Evolutionary conservation across 2,113 vertebrate species (phyloP).

Genomic region (Meles meles): DNA sequence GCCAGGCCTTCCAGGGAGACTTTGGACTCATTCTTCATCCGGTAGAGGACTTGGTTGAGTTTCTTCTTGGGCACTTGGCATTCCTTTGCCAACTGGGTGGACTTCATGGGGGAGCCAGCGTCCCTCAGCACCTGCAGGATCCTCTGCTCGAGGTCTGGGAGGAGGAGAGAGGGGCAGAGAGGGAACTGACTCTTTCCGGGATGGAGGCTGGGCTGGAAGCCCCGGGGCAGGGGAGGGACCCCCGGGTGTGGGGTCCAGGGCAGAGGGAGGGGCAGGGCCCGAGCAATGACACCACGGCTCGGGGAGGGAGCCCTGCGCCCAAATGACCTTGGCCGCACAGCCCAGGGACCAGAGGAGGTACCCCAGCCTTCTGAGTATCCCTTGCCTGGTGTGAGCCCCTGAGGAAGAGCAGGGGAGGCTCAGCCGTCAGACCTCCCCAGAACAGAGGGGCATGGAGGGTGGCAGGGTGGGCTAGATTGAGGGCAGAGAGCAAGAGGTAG

Average conservation of each 20-base stretch:
- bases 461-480: no score
- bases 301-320: not conserved
- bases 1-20: accelerated
- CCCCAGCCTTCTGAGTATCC: not conserved
- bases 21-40: accelerated
- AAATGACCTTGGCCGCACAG: accelerated
- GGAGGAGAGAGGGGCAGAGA: not conserved
- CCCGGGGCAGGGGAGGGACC: accelerated
- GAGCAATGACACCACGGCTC: accelerated
- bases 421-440: not conserved
- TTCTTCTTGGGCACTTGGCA: conserved; percentile 12
- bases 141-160: conserved; percentile 34
- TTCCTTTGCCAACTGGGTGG: not conserved
- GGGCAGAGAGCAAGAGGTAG: accelerated
- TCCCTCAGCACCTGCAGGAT: not conserved
- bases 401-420: not conserved
- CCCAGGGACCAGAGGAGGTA: not conserved
- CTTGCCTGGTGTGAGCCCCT: accelerated
- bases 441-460: not conserved
- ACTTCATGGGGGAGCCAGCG: not conserved
- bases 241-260: no score
- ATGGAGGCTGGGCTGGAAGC: accelerated
- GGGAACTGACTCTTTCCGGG: accelerated
- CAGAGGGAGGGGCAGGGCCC: accelerated
- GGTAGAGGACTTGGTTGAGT: not conserved